Conservation (phyloP, 2,797 vertebrate species). For the Oceanodroma leucorhoa region DNA sequence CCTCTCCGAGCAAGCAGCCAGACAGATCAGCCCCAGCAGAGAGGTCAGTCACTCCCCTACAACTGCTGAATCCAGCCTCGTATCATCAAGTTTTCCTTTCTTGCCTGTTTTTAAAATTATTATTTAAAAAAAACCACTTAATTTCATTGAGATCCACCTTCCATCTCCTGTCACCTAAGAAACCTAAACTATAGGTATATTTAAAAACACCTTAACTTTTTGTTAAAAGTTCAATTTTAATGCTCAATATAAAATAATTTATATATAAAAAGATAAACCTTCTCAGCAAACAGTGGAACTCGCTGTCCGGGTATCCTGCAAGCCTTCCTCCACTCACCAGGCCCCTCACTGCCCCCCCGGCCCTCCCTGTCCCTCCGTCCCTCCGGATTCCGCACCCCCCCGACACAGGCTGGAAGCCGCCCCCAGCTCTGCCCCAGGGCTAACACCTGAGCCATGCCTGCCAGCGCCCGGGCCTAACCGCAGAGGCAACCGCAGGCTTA, state of each 20-base stretch:
- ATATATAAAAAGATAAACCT: neutral
- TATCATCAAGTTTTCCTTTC: neutral
- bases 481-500: neutral
- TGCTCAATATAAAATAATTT: neutral
- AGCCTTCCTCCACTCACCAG: no score
- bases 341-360: no score
- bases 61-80: neutral
- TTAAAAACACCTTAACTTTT: neutral
- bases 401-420: rapidly evolving
- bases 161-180: neutral
- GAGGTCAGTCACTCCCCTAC: neutral
- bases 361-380: neutral
- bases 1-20: neutral
- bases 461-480: neutral
- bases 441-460: neutral
- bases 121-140: no score
- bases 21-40: neutral
- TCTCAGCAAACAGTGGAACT: neutral
- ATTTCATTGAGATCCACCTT: neutral
- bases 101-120: neutral
- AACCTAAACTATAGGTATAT: neutral
- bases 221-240: neutral
- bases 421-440: neutral
- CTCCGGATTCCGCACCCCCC: neutral
- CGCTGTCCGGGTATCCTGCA: neutral